A percentile compares a stretch with the other conserved stretches of the same genome.
Conservation (phyloP, 2,888 invertebrate species). For the Lasius platythorax region DNA sequence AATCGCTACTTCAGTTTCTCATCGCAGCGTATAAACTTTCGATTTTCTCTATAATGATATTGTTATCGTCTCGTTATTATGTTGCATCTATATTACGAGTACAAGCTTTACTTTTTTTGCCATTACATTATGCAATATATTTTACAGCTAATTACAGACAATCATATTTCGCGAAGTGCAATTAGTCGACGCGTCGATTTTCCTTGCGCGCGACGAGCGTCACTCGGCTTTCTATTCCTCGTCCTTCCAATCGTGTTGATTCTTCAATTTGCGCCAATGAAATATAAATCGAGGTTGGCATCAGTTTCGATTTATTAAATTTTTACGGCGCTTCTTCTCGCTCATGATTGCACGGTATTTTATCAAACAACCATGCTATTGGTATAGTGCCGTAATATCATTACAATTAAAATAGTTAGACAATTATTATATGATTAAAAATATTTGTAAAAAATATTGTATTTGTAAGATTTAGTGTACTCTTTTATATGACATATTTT, state of each 20-base stretch:
- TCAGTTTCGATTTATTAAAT: constrained; percentile 44
- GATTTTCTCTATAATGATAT: constrained; percentile 13
- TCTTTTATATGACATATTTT: neutral
- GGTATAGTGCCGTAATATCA: neutral
- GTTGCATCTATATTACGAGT: neutral
- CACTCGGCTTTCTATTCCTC: neutral
- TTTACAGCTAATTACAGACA: constrained; percentile 35
- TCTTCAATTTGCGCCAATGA: constrained; percentile 50
- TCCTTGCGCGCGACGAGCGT: neutral
- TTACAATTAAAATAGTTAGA: constrained; percentile 5
- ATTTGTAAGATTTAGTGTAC: neutral
- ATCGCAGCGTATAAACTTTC: neutral
- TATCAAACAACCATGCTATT: neutral
- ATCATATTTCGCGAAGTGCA: constrained; percentile 15
- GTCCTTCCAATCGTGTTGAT: constrained; percentile 41
- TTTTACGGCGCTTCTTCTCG: neutral
- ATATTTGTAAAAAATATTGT: neutral
- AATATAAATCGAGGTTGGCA: constrained; percentile 47
- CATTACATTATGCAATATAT: constrained; percentile 9
- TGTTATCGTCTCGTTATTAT: constrained; percentile 1
- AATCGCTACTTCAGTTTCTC: neutral
- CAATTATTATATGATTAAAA: neutral
- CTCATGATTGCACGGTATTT: constrained; percentile 17
- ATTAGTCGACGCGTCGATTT: constrained; percentile 26
- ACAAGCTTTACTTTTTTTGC: neutral